Evolutionary conservation across 2,113 vertebrate genomes (phyloP).

Genomic region (Tetrao urogallus): DNA sequence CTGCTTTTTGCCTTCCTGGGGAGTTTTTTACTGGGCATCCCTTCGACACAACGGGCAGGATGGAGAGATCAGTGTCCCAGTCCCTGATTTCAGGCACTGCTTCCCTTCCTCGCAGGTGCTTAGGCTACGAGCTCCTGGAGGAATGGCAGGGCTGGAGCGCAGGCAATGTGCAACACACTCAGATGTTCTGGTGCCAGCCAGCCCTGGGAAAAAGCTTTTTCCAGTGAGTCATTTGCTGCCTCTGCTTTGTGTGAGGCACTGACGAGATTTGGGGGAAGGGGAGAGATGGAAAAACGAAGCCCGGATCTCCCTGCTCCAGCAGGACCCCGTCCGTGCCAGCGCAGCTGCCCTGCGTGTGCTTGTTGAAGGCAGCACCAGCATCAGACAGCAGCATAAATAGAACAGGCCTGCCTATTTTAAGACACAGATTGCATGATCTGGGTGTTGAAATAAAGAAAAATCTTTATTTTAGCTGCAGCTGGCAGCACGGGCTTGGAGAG

Average conservation of each 20-base stretch:
- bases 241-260: neutral
- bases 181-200: constrained; percentile 6
- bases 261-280: neutral
- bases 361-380: neutral
- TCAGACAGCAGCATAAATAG: constrained; percentile 61
- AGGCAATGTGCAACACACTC: rapidly evolving
- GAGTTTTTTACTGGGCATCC: neutral
- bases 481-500: neutral
- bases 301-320: neutral
- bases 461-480: neutral
- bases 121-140: rapidly evolving
- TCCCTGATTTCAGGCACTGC: neutral
- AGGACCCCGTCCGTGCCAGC: neutral
- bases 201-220: constrained; percentile 37
- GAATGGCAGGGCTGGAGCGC: neutral
- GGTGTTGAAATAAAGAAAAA: neutral
- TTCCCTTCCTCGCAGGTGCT: rapidly evolving
- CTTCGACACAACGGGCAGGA: rapidly evolving
- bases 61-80: neutral
- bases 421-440: neutral
- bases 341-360: constrained; percentile 19
- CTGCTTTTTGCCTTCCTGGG: neutral
- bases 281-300: neutral
- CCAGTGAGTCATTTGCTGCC: constrained; percentile 48
- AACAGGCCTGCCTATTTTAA: constrained; percentile 48